Conservation (phyloP, 2,113 vertebrate species). For the Rallus limicola region DNA sequence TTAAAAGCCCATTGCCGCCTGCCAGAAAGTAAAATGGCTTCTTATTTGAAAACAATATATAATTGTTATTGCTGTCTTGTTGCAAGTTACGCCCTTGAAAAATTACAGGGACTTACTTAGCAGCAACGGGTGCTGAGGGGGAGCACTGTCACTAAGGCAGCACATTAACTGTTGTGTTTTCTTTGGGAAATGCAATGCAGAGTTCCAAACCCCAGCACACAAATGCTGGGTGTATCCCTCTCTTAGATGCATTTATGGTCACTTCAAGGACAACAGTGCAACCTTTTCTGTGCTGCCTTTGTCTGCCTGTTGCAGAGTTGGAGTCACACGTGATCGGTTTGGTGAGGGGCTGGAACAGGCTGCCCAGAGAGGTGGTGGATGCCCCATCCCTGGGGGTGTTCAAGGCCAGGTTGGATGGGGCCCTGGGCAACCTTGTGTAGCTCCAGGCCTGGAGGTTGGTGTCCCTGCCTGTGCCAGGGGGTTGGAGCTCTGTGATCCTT, state of each 20-base stretch:
- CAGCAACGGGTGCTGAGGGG: not conserved
- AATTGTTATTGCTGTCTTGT: constrained; percentile 53
- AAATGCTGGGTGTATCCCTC: not conserved
- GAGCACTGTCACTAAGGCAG: not conserved
- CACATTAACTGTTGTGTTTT: not conserved
- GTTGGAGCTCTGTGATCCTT: too few relatives aligned
- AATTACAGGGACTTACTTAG: not conserved
- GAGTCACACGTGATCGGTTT: not conserved
- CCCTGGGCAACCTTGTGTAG: too few relatives aligned
- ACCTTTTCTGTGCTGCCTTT: not conserved
- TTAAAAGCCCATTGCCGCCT: constrained; percentile 34
- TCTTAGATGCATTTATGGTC: not conserved
- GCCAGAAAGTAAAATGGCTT: constrained; percentile 54
- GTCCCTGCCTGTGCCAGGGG: too few relatives aligned
- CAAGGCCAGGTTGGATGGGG: too few relatives aligned
- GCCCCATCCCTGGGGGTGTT: too few relatives aligned
- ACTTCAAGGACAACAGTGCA: not conserved
- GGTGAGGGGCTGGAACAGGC: not conserved
- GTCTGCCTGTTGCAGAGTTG: not conserved
- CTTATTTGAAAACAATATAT: constrained; percentile 48
- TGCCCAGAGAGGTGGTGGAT: too few relatives aligned
- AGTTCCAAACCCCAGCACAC: not conserved
- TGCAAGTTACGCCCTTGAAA: constrained; percentile 46
- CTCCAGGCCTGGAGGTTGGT: too few relatives aligned
- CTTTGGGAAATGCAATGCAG: not conserved